A percentile compares a stretch with the other conserved stretches of the same genome.
phyloP scores from a whole-genome alignment of 2,797 vertebrate genomes.

The Echeneis naucrates region DNA sequence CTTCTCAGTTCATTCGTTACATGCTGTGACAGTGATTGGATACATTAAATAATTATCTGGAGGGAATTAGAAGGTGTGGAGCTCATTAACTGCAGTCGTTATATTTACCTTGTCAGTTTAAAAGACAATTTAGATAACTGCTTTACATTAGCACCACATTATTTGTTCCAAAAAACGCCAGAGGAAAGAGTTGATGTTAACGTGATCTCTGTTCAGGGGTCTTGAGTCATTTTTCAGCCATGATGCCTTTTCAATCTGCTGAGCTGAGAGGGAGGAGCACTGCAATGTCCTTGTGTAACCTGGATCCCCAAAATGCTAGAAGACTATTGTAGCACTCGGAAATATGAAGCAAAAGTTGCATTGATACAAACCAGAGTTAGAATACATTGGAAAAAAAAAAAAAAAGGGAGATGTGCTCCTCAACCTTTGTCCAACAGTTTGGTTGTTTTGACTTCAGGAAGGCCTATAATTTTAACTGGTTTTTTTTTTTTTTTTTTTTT shows the following conservation, averaged over 20 bases:
- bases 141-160: slow-evolving; percentile 26
- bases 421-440: slow-evolving; percentile 9
- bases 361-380: slow-evolving; percentile 21
- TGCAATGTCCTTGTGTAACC: slow-evolving; percentile 60
- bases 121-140: slow-evolving; percentile 10
- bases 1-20: slow-evolving; percentile 20
- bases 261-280: slow-evolving; percentile 32
- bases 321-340: background rate
- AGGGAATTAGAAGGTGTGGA: slow-evolving; percentile 25
- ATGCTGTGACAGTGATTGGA: slow-evolving; percentile 42
- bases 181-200: slow-evolving; percentile 35
- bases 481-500: too few species aligned
- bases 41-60: slow-evolving; percentile 29
- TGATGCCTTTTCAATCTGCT: slow-evolving; percentile 52
- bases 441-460: slow-evolving; percentile 14
- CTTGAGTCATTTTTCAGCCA: slow-evolving; percentile 31
- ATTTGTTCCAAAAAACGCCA: slow-evolving; percentile 19
- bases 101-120: slow-evolving; percentile 34
- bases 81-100: slow-evolving; percentile 41
- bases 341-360: slow-evolving; percentile 4
- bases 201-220: slow-evolving; percentile 31
- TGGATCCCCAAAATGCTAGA: slow-evolving; percentile 8
- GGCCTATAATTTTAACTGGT: slow-evolving; percentile 56
- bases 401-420: slow-evolving; percentile 22
- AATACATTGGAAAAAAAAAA: slow-evolving; percentile 25